Base-by-base conservation (phyloP, 2,888 invertebrate species). In the Nomada fucata region DNA sequence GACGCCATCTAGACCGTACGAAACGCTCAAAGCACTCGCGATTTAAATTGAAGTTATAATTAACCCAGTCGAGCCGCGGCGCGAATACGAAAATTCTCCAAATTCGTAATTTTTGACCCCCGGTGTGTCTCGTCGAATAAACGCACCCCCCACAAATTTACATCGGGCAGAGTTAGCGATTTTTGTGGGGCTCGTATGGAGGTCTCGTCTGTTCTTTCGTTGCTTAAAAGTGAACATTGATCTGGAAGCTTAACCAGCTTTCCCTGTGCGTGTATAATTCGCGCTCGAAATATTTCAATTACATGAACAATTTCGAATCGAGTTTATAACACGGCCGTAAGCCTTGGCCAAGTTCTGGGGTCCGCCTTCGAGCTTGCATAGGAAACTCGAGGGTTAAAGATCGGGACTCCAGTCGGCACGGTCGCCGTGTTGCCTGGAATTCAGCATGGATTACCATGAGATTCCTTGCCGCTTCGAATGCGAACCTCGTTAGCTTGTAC, bases 381-480 rank as follows among this genome's bases (percentile, higher is more conserved):
- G 63, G 69, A 74, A 70, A 70, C 70, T 70, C 65, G 44, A 59
- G 63, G 57, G 61, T 61, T 82, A 82, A 82, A 79, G 74, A 79
- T 82, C 79, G 42, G 36, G 42, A 61, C 20, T 74, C 13, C 74
- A 63, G 65, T 55, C 65, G 42, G 65, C 69, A 63, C 61, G 67
- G 13, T 29, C 42, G 67, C 36, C 26, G 57, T 74, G 70, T 79
- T 82, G 70, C 75, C 26, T 57, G 74, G 70, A 82, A 82, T 79
- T 79, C 67, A 67, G 36, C 65, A 67, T 57, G 71, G 65, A 82
- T 63, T 71, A 71, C 70, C 67, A 44, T 52, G 71, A 55, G 61
- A 75, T 82, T 82, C 70, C 79, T 23, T 47, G 7, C 69, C 23
- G 60, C n/a, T 53, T 61, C 69, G 64, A 59, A 64, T 61, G 65